These are phyloP conservation scores for Adoxophyes honmai DNA, from an alignment of 1,140 invertebrate genomes.

Conservation along the genomic window DNA sequence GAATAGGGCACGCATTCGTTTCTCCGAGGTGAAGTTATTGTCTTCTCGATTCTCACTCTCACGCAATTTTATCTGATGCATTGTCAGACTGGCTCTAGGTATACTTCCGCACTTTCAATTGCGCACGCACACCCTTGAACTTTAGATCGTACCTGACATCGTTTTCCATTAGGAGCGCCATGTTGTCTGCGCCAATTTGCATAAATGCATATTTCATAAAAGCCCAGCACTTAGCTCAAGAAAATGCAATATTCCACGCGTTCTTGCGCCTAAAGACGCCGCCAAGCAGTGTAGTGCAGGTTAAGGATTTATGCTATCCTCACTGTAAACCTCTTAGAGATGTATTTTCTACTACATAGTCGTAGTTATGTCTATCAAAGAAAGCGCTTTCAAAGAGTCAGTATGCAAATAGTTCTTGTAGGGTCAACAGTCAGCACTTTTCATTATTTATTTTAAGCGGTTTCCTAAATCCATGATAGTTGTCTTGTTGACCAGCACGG, in stretches of 20 bases:
- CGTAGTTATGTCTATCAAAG: too few species aligned
- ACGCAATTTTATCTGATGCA: background rate
- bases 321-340: too few species aligned
- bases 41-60: background rate
- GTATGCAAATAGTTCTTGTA: too few species aligned
- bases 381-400: too few species aligned
- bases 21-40: background rate
- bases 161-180: slow-evolving; percentile 26
- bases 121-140: slow-evolving; percentile 20
- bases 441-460: too few species aligned
- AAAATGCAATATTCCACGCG: slow-evolving; percentile 1
- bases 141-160: slow-evolving; percentile 19
- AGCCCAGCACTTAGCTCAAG: slow-evolving; percentile 8
- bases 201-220: slow-evolving; percentile 32
- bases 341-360: too few species aligned
- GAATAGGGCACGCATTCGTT: background rate
- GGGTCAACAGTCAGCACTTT: too few species aligned
- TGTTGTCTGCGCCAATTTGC: slow-evolving; percentile 27
- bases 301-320: too few species aligned
- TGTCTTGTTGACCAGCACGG: background rate
- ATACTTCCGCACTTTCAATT: slow-evolving; percentile 13
- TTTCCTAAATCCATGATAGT: background rate
- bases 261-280: background rate
- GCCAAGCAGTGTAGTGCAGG: too few species aligned
- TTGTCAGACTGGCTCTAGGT: background rate